Evolutionary conservation across 2,797 vertebrate species (phyloP).

Genomic region (Enoplosus armatus): DNA sequence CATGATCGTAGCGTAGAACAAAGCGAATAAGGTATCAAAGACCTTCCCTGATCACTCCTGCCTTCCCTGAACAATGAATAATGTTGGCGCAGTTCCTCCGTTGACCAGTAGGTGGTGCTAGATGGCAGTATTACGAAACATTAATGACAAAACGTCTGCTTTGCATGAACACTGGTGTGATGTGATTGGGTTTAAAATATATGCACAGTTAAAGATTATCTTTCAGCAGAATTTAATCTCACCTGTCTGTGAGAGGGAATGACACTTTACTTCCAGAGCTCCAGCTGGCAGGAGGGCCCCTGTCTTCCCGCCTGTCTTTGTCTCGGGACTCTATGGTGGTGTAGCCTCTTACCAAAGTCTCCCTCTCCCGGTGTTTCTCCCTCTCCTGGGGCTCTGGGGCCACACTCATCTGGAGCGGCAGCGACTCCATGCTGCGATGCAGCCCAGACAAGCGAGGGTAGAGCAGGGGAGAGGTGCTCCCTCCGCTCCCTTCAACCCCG

Average conservation of each 20-base stretch:
- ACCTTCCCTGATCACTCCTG: neutral
- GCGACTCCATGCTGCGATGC: slow-evolving; percentile 96
- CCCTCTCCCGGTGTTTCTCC: slow-evolving; percentile 80
- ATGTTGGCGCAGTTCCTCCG: slow-evolving; percentile 26
- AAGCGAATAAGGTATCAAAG: slow-evolving; percentile 16
- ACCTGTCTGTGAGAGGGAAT: slow-evolving; percentile 89
- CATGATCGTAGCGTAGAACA: neutral
- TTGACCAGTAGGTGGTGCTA: slow-evolving; percentile 67
- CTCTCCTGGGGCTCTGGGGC: slow-evolving; percentile 79
- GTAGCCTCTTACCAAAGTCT: slow-evolving; percentile 68
- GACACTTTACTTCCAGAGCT: slow-evolving; percentile 86
- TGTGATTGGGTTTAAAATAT: neutral
- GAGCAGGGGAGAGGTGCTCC: slow-evolving; percentile 85
- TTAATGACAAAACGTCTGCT: slow-evolving; percentile 1
- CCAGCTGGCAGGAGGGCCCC: slow-evolving; percentile 86
- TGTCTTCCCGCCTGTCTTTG: slow-evolving; percentile 80
- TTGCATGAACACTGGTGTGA: neutral
- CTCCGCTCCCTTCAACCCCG: slow-evolving; percentile 67
- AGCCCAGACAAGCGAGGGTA: slow-evolving; percentile 92
- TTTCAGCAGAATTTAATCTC: slow-evolving; percentile 35
- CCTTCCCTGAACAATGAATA: slow-evolving; percentile 5
- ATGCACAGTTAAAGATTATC: neutral
- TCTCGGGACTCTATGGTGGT: slow-evolving; percentile 67
- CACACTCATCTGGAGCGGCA: slow-evolving; percentile 94
- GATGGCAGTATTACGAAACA: slow-evolving; percentile 11